Percentiles rank a stretch among this genome's conserved stretches.
Conservation (phyloP, 1,140 invertebrate species). For the Drosophila varians region DNA sequence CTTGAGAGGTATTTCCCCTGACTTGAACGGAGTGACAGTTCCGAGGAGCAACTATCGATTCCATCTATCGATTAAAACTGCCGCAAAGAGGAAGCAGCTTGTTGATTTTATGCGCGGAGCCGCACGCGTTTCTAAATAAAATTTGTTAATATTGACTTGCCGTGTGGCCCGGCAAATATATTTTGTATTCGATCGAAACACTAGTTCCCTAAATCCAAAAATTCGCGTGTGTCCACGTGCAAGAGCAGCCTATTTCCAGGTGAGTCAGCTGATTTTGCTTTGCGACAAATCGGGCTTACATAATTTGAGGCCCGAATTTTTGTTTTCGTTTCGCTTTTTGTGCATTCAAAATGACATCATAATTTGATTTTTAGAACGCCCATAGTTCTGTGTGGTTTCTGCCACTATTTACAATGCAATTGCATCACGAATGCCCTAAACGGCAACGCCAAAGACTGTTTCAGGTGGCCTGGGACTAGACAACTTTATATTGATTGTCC, state of each 20-base stretch:
- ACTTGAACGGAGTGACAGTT: neutral
- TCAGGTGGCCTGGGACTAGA: no score
- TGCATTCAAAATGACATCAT: constrained; percentile 65
- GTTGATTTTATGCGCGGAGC: constrained; percentile 45
- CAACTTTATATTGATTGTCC: neutral
- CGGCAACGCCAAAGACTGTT: neutral
- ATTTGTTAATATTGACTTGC: constrained; percentile 34
- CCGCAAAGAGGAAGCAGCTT: constrained; percentile 30
- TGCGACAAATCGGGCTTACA: constrained; percentile 39
- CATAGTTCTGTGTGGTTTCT: neutral
- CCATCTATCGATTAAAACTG: neutral
- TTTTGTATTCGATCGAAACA: constrained; percentile 36
- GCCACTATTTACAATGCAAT: neutral
- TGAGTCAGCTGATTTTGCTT: constrained; percentile 18
- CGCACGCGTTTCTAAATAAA: constrained; percentile 55
- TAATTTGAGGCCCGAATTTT: constrained; percentile 48
- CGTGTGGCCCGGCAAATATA: constrained; percentile 34
- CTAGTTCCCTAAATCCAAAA: constrained; percentile 22
- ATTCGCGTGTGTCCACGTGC: constrained; percentile 31
- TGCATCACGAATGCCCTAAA: constrained; percentile 3
- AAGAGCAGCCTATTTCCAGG: constrained; percentile 26
- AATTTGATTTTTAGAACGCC: constrained; percentile 21
- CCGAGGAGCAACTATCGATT: neutral
- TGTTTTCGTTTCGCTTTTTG: constrained; percentile 29
- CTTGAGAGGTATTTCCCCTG: neutral